phyloP scores from a whole-genome alignment of 2,113 vertebrate species.

The Lophotis ruficrista region DNA sequence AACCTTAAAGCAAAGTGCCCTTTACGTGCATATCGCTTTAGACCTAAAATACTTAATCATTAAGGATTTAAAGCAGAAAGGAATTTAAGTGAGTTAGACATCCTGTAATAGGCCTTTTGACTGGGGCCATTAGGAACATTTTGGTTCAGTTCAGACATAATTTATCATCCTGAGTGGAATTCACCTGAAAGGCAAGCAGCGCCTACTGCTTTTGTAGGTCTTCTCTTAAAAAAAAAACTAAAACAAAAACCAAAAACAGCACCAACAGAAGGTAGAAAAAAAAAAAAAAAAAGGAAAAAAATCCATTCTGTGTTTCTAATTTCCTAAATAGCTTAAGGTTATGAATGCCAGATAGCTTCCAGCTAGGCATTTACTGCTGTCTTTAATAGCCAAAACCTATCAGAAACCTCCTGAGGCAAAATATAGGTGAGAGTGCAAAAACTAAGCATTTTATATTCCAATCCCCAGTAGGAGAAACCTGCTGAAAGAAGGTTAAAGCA shows the following conservation, averaged over 20 bases:
- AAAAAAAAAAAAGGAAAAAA: background rate
- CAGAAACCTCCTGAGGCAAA: constrained; percentile 53
- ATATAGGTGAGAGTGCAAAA: background rate
- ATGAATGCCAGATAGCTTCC: constrained; percentile 36
- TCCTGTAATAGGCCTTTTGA: constrained; percentile 72
- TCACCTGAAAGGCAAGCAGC: constrained; percentile 55
- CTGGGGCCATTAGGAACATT: constrained; percentile 70
- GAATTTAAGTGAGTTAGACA: constrained; percentile 77
- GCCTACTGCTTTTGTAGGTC: background rate
- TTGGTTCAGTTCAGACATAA: constrained; percentile 59
- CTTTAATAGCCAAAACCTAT: constrained; percentile 47
- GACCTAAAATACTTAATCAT: constrained; percentile 66
- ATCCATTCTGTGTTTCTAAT: constrained; percentile 24
- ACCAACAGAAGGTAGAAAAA: too few relatives aligned
- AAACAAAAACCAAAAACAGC: too few relatives aligned
- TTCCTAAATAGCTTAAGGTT: constrained; percentile 51
- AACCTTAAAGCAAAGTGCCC: constrained; percentile 68
- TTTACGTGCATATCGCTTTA: constrained; percentile 38
- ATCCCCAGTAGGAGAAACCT: background rate
- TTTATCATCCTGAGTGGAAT: constrained; percentile 68
- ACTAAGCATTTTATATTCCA: constrained; percentile 37
- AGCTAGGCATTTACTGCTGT: constrained; percentile 45
- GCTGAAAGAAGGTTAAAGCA: constrained; percentile 26
- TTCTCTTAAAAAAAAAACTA: background rate
- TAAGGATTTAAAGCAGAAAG: constrained; percentile 71